A percentile compares a stretch with the other conserved stretches of the same genome.
phyloP scores from a whole-genome alignment of 2,888 invertebrate genomes.

The Malthinus seriepunctatus region DNA sequence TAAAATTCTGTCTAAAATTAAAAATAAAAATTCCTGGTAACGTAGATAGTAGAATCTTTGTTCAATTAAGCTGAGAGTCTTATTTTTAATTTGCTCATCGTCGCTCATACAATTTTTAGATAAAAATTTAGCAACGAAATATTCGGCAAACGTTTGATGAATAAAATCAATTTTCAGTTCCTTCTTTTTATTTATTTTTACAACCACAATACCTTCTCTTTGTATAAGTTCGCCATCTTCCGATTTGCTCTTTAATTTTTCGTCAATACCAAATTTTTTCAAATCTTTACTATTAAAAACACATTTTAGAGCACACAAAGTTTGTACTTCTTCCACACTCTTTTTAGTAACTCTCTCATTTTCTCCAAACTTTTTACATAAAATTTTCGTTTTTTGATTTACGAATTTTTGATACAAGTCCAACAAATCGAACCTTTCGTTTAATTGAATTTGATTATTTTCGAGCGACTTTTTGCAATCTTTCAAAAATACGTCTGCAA shows the following conservation, averaged over 20 bases:
- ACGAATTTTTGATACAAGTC: slow-evolving; percentile 4
- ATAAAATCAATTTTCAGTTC: not conserved
- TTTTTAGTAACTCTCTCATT: not conserved
- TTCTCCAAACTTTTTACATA: not conserved
- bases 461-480: not conserved
- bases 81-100: not conserved
- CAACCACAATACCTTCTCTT: not conserved
- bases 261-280: not conserved
- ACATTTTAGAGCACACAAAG: not conserved
- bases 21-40: not conserved
- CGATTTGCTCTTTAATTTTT: not conserved
- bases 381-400: not conserved
- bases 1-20: not conserved
- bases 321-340: not conserved
- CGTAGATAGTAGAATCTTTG: no score
- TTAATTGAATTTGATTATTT: not conserved
- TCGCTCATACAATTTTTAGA: not conserved
- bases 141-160: not conserved
- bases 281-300: not conserved
- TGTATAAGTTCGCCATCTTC: not conserved
- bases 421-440: not conserved
- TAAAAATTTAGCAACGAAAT: not conserved
- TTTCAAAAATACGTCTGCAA: not conserved
- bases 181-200: not conserved
- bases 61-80: no score